Percentiles rank a stretch among this genome's conserved stretches.
Evolutionary conservation across 2,797 vertebrate genomes (phyloP).

Genomic region (Erithacus rubecula): DNA sequence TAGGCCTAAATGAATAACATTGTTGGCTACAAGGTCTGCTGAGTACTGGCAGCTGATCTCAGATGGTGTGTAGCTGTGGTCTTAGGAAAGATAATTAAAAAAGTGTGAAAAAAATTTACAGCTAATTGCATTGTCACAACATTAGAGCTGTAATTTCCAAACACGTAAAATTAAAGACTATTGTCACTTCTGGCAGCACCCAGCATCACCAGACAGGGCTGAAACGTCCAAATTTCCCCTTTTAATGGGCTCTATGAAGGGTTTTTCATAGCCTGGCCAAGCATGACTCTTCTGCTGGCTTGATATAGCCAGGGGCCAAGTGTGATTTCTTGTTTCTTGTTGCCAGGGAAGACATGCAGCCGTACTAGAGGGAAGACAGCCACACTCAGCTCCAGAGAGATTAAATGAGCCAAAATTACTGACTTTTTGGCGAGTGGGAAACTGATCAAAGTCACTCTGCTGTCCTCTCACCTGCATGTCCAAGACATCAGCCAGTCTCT

Average conservation of each 20-base stretch:
- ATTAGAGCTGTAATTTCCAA: neutral
- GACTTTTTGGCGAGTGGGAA: neutral
- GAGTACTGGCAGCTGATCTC: neutral
- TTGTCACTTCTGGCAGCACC: constrained; percentile 3
- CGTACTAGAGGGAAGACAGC: neutral
- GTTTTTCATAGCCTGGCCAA: neutral
- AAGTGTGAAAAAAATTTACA: neutral
- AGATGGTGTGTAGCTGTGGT: neutral
- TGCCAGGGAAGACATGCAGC: neutral
- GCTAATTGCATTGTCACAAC: neutral
- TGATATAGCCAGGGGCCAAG: neutral
- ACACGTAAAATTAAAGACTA: neutral
- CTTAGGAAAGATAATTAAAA: neutral
- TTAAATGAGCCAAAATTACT: neutral
- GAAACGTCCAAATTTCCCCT: neutral
- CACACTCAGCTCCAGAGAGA: neutral
- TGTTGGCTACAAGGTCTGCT: neutral
- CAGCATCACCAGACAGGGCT: neutral
- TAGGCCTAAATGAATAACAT: neutral
- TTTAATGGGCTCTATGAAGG: neutral
- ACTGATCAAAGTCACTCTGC: neutral
- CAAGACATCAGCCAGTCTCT: neutral
- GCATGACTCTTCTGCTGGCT: neutral
- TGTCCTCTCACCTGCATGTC: neutral
- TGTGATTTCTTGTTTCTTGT: neutral